Conservation (phyloP, 2,797 vertebrate genomes). For the Sphaeramia orbicularis region DNA sequence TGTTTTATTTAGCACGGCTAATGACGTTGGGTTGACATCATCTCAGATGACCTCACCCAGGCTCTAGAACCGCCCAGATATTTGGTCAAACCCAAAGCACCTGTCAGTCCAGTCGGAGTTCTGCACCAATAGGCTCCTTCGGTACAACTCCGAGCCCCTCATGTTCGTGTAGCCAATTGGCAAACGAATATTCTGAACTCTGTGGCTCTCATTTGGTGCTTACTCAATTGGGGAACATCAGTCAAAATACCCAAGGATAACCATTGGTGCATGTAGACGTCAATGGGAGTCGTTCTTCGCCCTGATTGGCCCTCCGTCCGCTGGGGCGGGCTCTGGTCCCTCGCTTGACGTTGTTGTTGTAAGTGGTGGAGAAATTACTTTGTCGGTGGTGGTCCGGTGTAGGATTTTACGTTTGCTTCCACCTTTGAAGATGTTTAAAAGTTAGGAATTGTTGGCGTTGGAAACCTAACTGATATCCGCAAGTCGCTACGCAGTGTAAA, state of each 20-base stretch:
- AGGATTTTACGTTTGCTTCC: constrained; percentile 46
- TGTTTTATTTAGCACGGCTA: constrained; percentile 46
- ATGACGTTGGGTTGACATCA: constrained; percentile 71
- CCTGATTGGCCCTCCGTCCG: constrained; percentile 66
- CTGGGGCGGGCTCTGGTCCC: constrained; percentile 61
- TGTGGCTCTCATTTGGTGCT: constrained; percentile 64
- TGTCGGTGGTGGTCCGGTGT: constrained; percentile 76
- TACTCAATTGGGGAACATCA: constrained; percentile 31
- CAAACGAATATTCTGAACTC: constrained; percentile 19
- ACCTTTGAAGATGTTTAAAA: constrained; percentile 63
- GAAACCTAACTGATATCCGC: constrained; percentile 1
- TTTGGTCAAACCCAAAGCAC: constrained; percentile 57
- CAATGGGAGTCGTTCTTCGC: constrained; percentile 2
- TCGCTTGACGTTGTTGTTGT: constrained; percentile 88
- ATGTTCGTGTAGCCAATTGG: constrained; percentile 67
- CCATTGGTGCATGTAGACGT: constrained; percentile 60
- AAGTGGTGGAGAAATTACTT: constrained; percentile 86
- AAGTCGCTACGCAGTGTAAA: constrained; percentile 23
- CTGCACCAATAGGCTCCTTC: constrained; percentile 63
- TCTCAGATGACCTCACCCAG: constrained; percentile 71
- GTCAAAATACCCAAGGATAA: background rate
- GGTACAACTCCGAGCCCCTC: constrained; percentile 34
- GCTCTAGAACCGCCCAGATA: constrained; percentile 49
- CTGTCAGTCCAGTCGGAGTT: constrained; percentile 65
- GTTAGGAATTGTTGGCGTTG: constrained; percentile 42